Conservation (phyloP, 2,888 invertebrate genomes). For the Cataglyphis albicans region DNA sequence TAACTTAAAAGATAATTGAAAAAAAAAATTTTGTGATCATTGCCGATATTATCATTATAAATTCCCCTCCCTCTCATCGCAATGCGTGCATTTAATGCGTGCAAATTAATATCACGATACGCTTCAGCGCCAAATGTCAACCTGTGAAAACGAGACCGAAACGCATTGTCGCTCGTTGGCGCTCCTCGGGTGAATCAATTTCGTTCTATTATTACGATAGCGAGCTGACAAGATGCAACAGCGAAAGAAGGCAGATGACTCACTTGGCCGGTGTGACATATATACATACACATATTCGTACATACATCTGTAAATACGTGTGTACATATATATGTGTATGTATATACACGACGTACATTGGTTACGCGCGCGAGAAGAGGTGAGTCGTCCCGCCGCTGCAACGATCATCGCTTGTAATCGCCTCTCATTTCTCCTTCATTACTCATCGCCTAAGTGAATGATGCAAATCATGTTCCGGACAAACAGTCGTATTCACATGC, state of each 20-base stretch:
- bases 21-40: neutral
- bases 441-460: constrained; percentile 64
- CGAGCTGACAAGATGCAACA: constrained; percentile 76
- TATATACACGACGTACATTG: constrained; percentile 19
- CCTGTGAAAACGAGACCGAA: constrained; percentile 42
- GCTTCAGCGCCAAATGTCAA: constrained; percentile 37
- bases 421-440: constrained; percentile 61
- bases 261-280: constrained; percentile 75
- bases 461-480: constrained; percentile 70
- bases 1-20: neutral
- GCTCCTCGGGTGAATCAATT: constrained; percentile 78
- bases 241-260: constrained; percentile 79
- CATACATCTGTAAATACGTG: constrained; percentile 11
- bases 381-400: constrained; percentile 48
- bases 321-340: constrained; percentile 48
- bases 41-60: neutral
- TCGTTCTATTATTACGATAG: constrained; percentile 81
- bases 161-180: constrained; percentile 55
- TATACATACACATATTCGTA: constrained; percentile 41
- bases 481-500: constrained; percentile 54
- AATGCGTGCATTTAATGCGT: too few relatives aligned
- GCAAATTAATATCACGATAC: constrained; percentile 21
- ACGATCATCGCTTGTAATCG: constrained; percentile 51
- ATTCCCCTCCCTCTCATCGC: neutral
- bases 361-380: constrained; percentile 25